These are phyloP conservation scores for Menura novaehollandiae DNA, from an alignment of 2,113 vertebrate species.

Conservation along the genomic window DNA sequence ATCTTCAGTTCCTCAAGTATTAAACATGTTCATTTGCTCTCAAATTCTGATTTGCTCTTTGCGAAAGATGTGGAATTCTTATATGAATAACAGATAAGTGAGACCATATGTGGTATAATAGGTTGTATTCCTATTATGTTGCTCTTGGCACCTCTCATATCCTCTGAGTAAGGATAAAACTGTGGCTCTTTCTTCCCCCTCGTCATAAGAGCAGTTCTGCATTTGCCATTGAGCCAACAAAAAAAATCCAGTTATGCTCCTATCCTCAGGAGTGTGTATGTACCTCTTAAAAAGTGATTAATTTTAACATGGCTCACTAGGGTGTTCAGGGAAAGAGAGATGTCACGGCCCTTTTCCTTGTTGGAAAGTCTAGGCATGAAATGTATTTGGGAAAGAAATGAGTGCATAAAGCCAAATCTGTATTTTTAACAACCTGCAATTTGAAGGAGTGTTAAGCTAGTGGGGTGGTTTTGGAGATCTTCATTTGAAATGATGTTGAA, in stretches of 20 bases:
- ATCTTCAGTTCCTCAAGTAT: not conserved
- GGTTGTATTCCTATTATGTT: slow-evolving; percentile 43
- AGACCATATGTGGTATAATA: slow-evolving; percentile 52
- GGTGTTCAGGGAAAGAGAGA: not conserved
- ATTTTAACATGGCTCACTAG: not conserved
- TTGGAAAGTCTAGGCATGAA: not conserved
- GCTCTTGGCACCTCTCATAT: slow-evolving; percentile 42
- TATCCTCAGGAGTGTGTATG: not conserved
- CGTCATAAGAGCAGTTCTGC: not conserved
- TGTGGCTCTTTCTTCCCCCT: not conserved
- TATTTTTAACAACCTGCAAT: not conserved
- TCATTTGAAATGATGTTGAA: not conserved
- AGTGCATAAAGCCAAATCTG: not conserved
- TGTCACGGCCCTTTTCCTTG: not conserved
- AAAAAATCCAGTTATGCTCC: not conserved
- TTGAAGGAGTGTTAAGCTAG: not conserved
- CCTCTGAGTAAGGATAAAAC: slow-evolving; percentile 28
- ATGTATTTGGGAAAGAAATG: not conserved
- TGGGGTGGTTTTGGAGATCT: not conserved
- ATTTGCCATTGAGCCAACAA: not conserved
- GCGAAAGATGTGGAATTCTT: slow-evolving; percentile 39
- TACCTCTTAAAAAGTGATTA: not conserved
- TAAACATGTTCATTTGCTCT: not conserved
- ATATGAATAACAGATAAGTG: slow-evolving; percentile 32
- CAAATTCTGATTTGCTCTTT: not conserved